These are phyloP conservation scores for Drosophila orena DNA, from an alignment of 1,140 invertebrate species.

Conservation along the genomic window DNA sequence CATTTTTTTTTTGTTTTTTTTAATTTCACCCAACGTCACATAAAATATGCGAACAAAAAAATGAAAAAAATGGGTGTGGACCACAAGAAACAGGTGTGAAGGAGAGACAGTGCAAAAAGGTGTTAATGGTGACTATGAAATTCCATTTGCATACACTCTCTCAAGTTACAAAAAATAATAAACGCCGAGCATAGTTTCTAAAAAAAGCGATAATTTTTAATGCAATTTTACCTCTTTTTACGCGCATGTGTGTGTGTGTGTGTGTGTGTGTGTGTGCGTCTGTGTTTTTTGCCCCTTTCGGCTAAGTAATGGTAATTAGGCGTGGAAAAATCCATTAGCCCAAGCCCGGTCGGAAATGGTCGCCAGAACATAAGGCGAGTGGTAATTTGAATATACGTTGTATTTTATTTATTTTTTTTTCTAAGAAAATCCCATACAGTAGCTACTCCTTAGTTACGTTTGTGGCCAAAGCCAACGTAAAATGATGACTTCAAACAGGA, in stretches of 20 bases:
- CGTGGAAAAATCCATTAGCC: conserved; percentile 79
- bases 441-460: background rate
- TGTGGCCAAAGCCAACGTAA: background rate
- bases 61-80: conserved; percentile 17
- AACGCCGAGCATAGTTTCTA: conserved; percentile 52
- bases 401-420: too few species aligned
- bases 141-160: conserved; percentile 74
- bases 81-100: conserved; percentile 58
- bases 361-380: conserved; percentile 3
- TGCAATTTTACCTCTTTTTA: conserved; percentile 60
- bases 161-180: conserved; percentile 47
- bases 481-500: conserved; percentile 26
- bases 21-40: conserved; percentile 55
- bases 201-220: conserved; percentile 67
- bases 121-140: conserved; percentile 81
- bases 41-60: conserved; percentile 67
- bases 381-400: background rate
- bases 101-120: conserved; percentile 66
- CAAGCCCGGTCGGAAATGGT: conserved; percentile 9
- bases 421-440: background rate
- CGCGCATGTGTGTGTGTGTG: conserved; percentile 8
- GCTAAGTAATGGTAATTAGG: conserved; percentile 79
- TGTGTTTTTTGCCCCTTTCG: conserved; percentile 32
- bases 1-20: conserved; percentile 12
- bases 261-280: conserved; percentile 3